Conservation (phyloP, 2,888 invertebrate genomes). For the Cataglyphis livida region DNA sequence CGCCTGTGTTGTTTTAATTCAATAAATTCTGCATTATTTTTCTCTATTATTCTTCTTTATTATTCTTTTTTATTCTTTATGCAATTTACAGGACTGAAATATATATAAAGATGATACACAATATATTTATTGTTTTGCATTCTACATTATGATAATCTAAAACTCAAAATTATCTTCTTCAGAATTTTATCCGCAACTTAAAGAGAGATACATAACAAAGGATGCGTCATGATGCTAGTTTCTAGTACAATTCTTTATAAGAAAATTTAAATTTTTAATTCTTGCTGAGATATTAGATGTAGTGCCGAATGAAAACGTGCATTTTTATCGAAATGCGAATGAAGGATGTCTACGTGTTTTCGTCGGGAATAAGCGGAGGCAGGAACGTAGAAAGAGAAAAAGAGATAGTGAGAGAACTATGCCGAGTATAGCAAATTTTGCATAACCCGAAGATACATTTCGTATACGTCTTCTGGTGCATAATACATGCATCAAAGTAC, state of each 20-base stretch:
- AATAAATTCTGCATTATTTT: not conserved
- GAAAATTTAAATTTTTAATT: conserved; percentile 29
- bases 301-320: conserved; percentile 21
- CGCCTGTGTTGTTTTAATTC: too few species aligned
- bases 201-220: not conserved
- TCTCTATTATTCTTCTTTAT: not conserved
- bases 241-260: conserved; percentile 24
- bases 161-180: not conserved
- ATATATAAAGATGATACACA: not conserved
- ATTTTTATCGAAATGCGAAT: conserved; percentile 33
- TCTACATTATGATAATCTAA: not conserved
- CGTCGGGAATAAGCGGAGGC: conserved; percentile 1
- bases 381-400: not conserved
- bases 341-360: conserved; percentile 28
- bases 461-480: conserved; percentile 55
- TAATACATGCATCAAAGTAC: conserved; percentile 59
- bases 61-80: not conserved
- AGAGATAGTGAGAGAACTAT: not conserved
- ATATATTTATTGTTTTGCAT: not conserved
- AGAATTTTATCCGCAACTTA: not conserved
- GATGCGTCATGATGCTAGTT: not conserved
- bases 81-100: not conserved
- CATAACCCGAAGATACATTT: conserved; percentile 58
- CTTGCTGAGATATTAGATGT: conserved; percentile 30
- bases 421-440: conserved; percentile 50